These are phyloP conservation scores for Trichoplax adhaerens DNA, from an alignment of 37 sponge, comb jelly and placozoan genomes.

Conservation along the genomic window DNA sequence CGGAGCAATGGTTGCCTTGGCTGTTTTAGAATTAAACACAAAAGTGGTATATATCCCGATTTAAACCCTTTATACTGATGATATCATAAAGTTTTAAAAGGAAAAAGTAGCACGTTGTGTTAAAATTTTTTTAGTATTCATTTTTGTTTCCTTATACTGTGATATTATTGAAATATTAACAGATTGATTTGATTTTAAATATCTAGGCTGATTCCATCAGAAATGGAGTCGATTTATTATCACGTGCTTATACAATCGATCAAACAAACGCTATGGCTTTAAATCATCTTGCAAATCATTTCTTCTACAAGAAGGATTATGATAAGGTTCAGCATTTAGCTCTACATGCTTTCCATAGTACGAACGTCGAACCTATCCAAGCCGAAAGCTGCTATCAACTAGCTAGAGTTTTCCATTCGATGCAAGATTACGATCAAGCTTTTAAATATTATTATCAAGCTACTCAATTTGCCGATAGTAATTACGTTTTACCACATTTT, in stretches of 20 bases:
- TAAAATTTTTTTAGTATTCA: too few species aligned
- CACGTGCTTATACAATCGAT: constrained; percentile 88
- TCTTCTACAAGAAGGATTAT: constrained; percentile 97
- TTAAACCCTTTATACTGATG: too few species aligned
- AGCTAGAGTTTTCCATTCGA: constrained; percentile 81
- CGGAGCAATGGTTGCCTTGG: constrained; percentile 81
- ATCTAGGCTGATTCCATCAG: constrained; percentile 58
- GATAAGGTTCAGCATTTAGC: constrained; percentile 50
- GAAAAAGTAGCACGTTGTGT: too few species aligned
- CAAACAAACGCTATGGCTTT: constrained; percentile 85
- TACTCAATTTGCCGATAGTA: constrained; percentile 80
- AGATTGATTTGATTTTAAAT: not conserved
- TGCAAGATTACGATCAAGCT: constrained; percentile 86
- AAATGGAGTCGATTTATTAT: constrained; percentile 83
- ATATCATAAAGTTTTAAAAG: too few species aligned
- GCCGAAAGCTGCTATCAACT: constrained; percentile 98
- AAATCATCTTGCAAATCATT: constrained; percentile 92
- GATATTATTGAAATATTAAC: too few species aligned
- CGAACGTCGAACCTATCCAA: constrained; percentile 82
- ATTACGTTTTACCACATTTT: constrained; percentile 85
- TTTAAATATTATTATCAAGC: constrained; percentile 98
- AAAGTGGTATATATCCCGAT: constrained; percentile 17
- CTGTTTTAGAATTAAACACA: constrained; percentile 70
- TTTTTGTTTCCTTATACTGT: too few species aligned
- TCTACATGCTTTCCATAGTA: constrained; percentile 86